Evolutionary conservation across 2,888 invertebrate genomes (phyloP).

Genomic region (Andrena trimmerana): DNA sequence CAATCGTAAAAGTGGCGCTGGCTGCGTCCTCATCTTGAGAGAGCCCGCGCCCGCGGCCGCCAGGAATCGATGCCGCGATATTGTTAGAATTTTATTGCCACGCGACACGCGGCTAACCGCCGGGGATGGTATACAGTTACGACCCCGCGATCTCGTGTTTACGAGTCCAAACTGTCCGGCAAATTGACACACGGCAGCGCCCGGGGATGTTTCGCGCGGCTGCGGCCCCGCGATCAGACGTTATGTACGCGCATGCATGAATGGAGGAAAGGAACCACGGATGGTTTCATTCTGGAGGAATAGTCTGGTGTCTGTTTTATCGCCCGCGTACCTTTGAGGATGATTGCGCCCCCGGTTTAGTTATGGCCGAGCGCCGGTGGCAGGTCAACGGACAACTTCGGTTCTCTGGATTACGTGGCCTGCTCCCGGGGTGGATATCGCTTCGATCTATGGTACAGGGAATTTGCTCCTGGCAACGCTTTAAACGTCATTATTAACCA

Average conservation of each 20-base stretch:
- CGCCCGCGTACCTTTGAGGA: slow-evolving; percentile 29
- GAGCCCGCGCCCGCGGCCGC: slow-evolving; percentile 27
- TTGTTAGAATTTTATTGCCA: slow-evolving; percentile 70
- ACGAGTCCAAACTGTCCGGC: slow-evolving; percentile 67
- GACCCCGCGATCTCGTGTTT: slow-evolving; percentile 66
- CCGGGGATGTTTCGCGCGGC: slow-evolving; percentile 55
- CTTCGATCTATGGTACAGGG: too few species aligned
- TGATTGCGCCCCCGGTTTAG: slow-evolving; percentile 45
- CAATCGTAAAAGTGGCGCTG: slow-evolving; percentile 66
- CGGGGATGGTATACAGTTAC: slow-evolving; percentile 60
- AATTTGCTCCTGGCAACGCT: too few species aligned
- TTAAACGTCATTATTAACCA: too few species aligned
- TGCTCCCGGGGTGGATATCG: too few species aligned
- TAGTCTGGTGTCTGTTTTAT: slow-evolving; percentile 38
- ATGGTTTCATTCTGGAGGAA: slow-evolving; percentile 54
- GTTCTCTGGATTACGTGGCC: slow-evolving; percentile 8
- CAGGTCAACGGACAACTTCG: slow-evolving; percentile 32
- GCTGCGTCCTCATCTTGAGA: slow-evolving; percentile 57
- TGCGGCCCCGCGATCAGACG: slow-evolving; percentile 54
- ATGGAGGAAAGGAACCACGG: slow-evolving; percentile 2
- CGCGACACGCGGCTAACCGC: slow-evolving; percentile 68
- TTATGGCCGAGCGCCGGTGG: slow-evolving; percentile 28
- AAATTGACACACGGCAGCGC: slow-evolving; percentile 71
- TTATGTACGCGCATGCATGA: slow-evolving; percentile 16
- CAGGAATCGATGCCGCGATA: slow-evolving; percentile 66